phyloP scores from a whole-genome alignment of 2,797 vertebrate species.

The Champsocephalus gunnari region DNA sequence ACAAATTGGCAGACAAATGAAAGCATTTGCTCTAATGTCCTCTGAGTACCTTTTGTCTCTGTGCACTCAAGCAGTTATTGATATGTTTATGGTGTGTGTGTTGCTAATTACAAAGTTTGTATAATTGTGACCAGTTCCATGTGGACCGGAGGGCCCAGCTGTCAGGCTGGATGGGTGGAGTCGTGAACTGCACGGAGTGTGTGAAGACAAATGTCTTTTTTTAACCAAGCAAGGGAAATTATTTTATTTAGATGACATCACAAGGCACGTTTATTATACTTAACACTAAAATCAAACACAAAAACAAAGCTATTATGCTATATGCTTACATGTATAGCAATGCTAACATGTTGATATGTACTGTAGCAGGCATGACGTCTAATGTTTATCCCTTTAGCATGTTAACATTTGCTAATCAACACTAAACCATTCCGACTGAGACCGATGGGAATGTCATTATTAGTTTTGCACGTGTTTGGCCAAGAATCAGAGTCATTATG shows the following conservation, averaged over 20 bases:
- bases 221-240: neutral
- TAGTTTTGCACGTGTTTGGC: neutral
- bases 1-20: slow-evolving; percentile 5
- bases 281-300: neutral
- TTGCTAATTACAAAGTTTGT: slow-evolving; percentile 52
- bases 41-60: neutral
- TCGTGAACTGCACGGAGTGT: neutral
- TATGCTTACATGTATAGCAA: no score
- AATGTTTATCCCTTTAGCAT: no score
- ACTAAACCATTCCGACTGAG: neutral
- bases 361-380: no score
- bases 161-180: slow-evolving; percentile 9
- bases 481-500: neutral
- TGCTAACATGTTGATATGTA: no score
- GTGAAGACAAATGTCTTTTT: neutral
- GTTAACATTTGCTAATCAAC: no score
- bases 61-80: slow-evolving; percentile 6
- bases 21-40: neutral
- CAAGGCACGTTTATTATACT: neutral
- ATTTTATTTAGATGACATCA: slow-evolving; percentile 25
- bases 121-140: slow-evolving; percentile 59
- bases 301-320: no score
- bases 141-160: slow-evolving; percentile 36
- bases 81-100: slow-evolving; percentile 49
- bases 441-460: neutral